Evolutionary conservation across 2,797 vertebrate genomes (phyloP).

Genomic region (Gallinago nigripennis): DNA sequence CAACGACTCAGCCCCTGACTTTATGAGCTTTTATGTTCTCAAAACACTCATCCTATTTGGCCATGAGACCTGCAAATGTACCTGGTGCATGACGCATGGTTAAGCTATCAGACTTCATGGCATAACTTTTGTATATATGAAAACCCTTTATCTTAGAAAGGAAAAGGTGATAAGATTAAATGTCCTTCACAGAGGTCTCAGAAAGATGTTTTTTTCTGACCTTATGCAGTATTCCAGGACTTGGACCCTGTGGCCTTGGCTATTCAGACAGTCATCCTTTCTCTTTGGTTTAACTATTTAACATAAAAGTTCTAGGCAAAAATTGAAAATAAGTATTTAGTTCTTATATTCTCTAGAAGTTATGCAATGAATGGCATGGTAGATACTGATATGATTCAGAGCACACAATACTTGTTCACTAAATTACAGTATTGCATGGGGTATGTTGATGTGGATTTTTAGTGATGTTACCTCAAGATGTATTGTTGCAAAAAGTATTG

Average conservation of each 20-base stretch:
- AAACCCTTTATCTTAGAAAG: neutral
- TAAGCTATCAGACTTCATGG: neutral
- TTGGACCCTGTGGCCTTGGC: neutral
- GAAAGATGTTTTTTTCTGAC: neutral
- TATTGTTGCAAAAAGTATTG: neutral
- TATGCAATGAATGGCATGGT: neutral
- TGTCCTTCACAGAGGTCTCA: neutral
- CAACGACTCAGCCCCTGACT: neutral
- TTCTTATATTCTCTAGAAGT: neutral
- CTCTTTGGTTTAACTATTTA: neutral
- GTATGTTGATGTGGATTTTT: neutral
- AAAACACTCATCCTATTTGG: neutral
- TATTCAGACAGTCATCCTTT: neutral
- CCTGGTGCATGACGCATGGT: neutral
- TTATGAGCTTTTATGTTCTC: neutral
- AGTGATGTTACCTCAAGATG: neutral
- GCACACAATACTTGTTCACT: neutral
- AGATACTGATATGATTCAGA: neutral
- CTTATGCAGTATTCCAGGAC: neutral
- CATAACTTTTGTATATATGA: neutral
- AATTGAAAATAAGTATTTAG: neutral
- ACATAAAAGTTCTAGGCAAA: neutral
- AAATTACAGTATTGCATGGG: neutral
- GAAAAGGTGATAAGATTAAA: slow-evolving; percentile 8
- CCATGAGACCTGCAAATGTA: neutral